Conservation (phyloP, 2,113 vertebrate species). For the Rhabdornis inornatus region DNA sequence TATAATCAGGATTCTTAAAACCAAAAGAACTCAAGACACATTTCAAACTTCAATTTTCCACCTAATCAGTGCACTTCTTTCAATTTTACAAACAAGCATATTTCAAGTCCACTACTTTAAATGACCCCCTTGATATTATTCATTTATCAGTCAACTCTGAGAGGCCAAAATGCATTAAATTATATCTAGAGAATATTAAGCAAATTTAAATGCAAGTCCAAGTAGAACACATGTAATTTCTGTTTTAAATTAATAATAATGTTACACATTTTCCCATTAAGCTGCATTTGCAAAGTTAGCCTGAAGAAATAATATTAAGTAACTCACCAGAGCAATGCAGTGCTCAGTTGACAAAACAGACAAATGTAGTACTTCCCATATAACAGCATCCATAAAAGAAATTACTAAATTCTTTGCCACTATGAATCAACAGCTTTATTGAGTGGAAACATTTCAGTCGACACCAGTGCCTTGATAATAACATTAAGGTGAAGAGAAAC, state of each 20-base stretch:
- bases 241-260: slow-evolving; percentile 28
- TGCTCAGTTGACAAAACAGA: not conserved
- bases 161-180: not conserved
- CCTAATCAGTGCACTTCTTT: not conserved
- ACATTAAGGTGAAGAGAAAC: not conserved
- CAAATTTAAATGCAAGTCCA: not conserved
- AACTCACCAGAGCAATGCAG: not conserved
- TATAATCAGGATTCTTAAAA: not conserved
- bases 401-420: not conserved
- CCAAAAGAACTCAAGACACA: not conserved
- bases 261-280: slow-evolving; percentile 3
- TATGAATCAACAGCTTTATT: not conserved
- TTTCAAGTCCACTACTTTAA: not conserved
- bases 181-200: not conserved
- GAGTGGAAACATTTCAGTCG: not conserved
- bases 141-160: not conserved
- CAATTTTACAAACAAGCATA: not conserved
- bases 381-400: not conserved
- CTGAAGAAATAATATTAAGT: not conserved
- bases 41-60: not conserved
- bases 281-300: not conserved
- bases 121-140: not conserved
- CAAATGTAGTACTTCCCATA: not conserved
- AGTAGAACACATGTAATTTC: not conserved
- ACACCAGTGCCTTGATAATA: not conserved